Evolutionary conservation across 2,797 vertebrate genomes (phyloP), one percentile per base, ranked within the genome.

Genomic region (Sebastes vulpes): DNA sequence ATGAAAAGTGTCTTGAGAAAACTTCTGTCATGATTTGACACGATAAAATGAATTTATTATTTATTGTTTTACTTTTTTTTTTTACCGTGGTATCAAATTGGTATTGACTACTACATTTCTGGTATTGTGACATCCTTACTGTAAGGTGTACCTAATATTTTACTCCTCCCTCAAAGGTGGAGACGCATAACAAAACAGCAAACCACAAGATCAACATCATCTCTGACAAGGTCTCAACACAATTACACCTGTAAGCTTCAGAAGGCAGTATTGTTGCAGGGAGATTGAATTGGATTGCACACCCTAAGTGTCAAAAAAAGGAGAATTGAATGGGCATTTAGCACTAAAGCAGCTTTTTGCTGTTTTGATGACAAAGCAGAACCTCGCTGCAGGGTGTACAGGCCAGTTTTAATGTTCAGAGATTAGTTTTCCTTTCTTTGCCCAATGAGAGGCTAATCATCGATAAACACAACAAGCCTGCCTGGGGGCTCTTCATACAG

Each of bases 371-470:
- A 92, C 90, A 84, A 83, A 89, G 72, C 85, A 75, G 54, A 72
- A 38, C 73, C 67, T 87, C 67, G 87, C 90, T 86, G 74, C 67
- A 58, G 93, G 90, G 68, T 58, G 21, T 58, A 20, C 58, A 69
- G 72, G 65, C 57, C 35, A 21, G 35, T 63, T 60, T 64, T 80
- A 75, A 77, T 81, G 71, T 82, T 65, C 52, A 38, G 64, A 79
- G 75, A 70, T 67, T 65, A 82, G 72, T 89, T 81, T 89, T 72
- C 60, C 65, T 73, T 74, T 72, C 72, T 80, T 83, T 28, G 26
- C 32, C 77, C 81, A 90, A 80, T 78, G 85, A 92, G 83, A 81
- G 65, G 77, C 81, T 91, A 88, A 95, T 93, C 48, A 67, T 80
- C 57, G 65, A 90, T 93, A 89, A 94, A 93, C 91, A 85, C 77